Evolutionary conservation across 1,140 invertebrate genomes (phyloP).

Genomic region (Lucilia sericata): DNA sequence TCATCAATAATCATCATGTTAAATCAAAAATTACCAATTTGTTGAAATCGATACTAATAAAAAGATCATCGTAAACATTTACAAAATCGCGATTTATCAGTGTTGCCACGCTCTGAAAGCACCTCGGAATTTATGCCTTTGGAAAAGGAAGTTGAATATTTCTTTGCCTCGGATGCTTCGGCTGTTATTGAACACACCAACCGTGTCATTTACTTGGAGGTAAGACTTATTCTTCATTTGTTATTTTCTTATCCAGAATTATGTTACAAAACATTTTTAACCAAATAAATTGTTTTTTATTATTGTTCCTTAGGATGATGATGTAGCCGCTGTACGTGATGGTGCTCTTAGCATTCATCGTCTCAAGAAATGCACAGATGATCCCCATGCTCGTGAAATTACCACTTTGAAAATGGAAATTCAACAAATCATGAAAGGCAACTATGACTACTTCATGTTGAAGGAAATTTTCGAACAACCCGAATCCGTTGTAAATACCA

Average conservation of each 20-base stretch:
- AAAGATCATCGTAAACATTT: slow-evolving; percentile 85
- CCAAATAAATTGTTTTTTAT: neutral
- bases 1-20: slow-evolving; percentile 33
- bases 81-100: slow-evolving; percentile 71
- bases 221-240: slow-evolving; percentile 55
- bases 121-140: slow-evolving; percentile 92
- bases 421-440: slow-evolving; percentile 99
- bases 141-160: slow-evolving; percentile 97
- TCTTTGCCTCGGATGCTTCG: slow-evolving; percentile 99
- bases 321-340: slow-evolving; percentile 88
- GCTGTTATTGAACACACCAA: slow-evolving; percentile 99
- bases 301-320: slow-evolving; percentile 75
- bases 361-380: slow-evolving; percentile 81
- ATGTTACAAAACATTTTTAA: neutral
- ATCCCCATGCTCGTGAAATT: slow-evolving; percentile 92
- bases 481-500: slow-evolving; percentile 99
- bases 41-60: slow-evolving; percentile 52
- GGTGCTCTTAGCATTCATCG: slow-evolving; percentile 96
- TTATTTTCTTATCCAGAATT: neutral
- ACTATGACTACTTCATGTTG: slow-evolving; percentile 99
- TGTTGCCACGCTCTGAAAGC: slow-evolving; percentile 79
- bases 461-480: slow-evolving; percentile 99
- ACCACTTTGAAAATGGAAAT: slow-evolving; percentile 98
- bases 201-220: slow-evolving; percentile 91
- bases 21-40: slow-evolving; percentile 46